Conservation (phyloP, 2,797 vertebrate genomes). For the Momotus momota region DNA sequence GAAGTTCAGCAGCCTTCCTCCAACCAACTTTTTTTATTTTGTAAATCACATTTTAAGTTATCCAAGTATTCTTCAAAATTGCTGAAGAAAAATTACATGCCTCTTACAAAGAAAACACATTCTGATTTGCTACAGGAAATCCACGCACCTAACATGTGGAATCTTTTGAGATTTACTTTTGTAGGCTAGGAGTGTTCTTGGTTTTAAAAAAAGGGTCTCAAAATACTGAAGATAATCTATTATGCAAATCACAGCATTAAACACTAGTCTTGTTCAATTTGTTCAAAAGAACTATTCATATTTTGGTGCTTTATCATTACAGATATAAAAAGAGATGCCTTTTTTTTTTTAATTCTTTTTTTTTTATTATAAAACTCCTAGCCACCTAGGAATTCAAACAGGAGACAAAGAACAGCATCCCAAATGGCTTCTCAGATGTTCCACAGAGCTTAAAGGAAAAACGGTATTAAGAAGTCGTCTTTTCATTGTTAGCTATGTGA, state of each 20-base stretch:
- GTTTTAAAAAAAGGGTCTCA: not conserved
- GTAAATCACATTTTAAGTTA: not conserved
- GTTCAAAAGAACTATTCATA: not conserved
- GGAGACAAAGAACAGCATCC: not conserved
- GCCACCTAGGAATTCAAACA: not conserved
- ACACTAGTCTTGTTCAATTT: not conserved
- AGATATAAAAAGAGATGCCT: not conserved
- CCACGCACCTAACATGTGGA: accelerated
- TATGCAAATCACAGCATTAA: not conserved
- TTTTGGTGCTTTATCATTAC: not conserved
- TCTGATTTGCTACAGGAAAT: not conserved
- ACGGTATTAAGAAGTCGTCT: not conserved
- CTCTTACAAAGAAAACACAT: not conserved
- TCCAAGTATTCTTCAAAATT: not conserved
- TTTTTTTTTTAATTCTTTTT: not conserved
- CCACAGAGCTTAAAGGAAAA: not conserved
- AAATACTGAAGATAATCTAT: not conserved
- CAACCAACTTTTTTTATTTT: not conserved
- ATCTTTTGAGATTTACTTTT: not conserved
- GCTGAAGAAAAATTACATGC: not conserved
- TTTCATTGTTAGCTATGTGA: not conserved
- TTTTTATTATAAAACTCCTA: not conserved
- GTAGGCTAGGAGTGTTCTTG: not conserved
- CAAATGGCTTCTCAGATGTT: not conserved
- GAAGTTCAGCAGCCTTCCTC: not conserved